Base-by-base conservation (phyloP, 2,888 invertebrate genomes). In the Cremastinae sp. region DNA sequence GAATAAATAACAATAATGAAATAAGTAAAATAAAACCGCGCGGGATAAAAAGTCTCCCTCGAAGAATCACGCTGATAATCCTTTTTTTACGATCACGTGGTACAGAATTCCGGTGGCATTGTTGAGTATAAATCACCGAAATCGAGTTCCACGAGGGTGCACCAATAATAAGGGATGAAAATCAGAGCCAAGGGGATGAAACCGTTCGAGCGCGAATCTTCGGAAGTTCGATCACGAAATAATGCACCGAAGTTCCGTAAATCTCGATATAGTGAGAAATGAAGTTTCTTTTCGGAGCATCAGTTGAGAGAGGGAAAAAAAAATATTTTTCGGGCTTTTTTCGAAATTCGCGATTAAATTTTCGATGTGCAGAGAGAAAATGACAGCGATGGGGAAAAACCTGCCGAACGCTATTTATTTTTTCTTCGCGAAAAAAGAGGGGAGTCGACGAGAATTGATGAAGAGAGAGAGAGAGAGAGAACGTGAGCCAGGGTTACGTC, bases 401-500 rank as follows among this genome's bases (percentile, higher is more conserved):
- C 76, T 76, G 76, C 51, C n/a, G n/a, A 68, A 64, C 68, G 72
- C 73, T 73, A 76, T 73, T 66, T n/a, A n/a, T n/a, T n/a, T n/a
- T n/a, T 62, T 37, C 45, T n/a, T 20, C 8, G 47, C 56, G 8
- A 39, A 56, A 49, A 61, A 55, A 78, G 79, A 80, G 78, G 70
- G 74, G 69, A 78, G 82, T 62, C 3, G 22, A 9, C 8, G 16
- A 14, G 47, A 18, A 66, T 65, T 58, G 61, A 43, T 49, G 55
- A 62, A 62, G 79, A 79, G 80, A 79, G 64, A 77, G 66, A 75
- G 81, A 70, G 80, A 49, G 65, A 70, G 68, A 70, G 53, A 74
- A 16, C 39, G 47, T 59, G 59, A 74, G 55, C 70, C 37, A 65
- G 69, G 78, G 80, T 68, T 49, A 35, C 70, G 58, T 55, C 58